Percentiles rank a stretch among this genome's conserved stretches.
These are phyloP conservation scores for Numenius phaeopus DNA, from an alignment of 2,797 vertebrate species.

Conservation along the genomic window DNA sequence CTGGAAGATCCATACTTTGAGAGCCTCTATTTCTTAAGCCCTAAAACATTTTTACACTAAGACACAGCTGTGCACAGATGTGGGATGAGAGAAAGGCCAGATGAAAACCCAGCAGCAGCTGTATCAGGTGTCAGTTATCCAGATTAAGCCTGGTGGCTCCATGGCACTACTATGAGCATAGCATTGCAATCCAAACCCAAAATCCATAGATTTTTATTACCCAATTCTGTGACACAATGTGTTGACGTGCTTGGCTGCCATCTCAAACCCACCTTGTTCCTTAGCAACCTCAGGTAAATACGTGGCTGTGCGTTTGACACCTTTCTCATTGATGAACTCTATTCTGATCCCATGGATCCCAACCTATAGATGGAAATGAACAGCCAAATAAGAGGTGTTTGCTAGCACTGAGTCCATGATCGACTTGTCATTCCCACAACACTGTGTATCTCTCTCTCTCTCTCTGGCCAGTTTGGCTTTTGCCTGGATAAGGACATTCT, in stretches of 20 bases:
- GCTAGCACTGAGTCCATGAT: not conserved
- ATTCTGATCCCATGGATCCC: constrained; percentile 89
- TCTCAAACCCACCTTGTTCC: constrained; percentile 85
- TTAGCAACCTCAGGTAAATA: constrained; percentile 89
- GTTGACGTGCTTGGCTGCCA: constrained; percentile 31
- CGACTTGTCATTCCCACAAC: not conserved
- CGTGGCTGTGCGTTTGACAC: constrained; percentile 87
- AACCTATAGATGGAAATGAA: constrained; percentile 80
- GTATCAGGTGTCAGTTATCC: not conserved
- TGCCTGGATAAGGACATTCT: not conserved
- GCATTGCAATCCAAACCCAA: constrained; percentile 25
- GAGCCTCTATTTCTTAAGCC: constrained; percentile 46
- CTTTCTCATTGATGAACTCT: constrained; percentile 89
- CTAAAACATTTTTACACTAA: constrained; percentile 23
- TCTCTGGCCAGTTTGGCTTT: not conserved
- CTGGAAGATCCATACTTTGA: constrained; percentile 40
- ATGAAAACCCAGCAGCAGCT: constrained; percentile 43
- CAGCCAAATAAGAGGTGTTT: constrained; percentile 68
- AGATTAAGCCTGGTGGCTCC: constrained; percentile 12
- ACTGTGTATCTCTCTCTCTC: not conserved
- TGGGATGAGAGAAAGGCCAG: not conserved
- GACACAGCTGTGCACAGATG: constrained; percentile 7
- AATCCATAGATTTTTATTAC: not conserved
- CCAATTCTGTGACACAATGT: not conserved
- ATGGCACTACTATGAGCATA: not conserved